Evolutionary conservation across 2,888 invertebrate species (phyloP).

Genomic region (Willowsia nigromaculata): DNA sequence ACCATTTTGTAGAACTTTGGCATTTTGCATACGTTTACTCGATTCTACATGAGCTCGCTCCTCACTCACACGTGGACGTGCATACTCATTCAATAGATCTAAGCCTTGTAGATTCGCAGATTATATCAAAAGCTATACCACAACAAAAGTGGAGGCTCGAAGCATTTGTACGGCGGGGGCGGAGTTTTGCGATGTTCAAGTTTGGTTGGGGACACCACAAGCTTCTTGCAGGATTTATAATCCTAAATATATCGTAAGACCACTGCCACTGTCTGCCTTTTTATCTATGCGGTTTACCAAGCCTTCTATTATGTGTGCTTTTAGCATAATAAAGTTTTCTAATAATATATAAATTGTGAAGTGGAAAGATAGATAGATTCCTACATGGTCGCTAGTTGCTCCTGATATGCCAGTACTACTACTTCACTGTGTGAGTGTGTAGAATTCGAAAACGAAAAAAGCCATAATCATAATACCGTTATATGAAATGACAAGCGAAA

Average conservation of each 20-base stretch:
- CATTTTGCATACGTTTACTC: conserved; percentile 20
- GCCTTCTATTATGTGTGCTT: neutral
- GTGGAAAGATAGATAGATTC: neutral
- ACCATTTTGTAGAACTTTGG: conserved; percentile 4
- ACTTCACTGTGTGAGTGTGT: too few relatives aligned
- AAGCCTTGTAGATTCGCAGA: neutral
- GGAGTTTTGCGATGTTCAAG: too few relatives aligned
- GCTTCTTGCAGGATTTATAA: too few relatives aligned
- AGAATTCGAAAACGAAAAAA: conserved; percentile 26
- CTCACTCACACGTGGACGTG: neutral
- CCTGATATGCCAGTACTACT: neutral
- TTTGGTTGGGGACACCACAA: too few relatives aligned
- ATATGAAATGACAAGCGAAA: conserved; percentile 6
- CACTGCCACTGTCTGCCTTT: neutral
- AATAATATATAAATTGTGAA: conserved; percentile 4
- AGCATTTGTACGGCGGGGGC: too few relatives aligned
- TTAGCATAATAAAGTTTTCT: conserved; percentile 6
- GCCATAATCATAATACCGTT: neutral
- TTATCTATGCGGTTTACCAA: conserved; percentile 25
- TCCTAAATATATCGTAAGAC: neutral
- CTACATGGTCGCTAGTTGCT: neutral
- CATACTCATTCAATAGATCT: neutral
- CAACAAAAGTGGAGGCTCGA: too few relatives aligned
- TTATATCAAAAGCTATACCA: neutral
- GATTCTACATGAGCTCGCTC: conserved; percentile 21